phyloP scores from a whole-genome alignment of 2,797 vertebrate genomes.

The Cetoscarus ocellatus region DNA sequence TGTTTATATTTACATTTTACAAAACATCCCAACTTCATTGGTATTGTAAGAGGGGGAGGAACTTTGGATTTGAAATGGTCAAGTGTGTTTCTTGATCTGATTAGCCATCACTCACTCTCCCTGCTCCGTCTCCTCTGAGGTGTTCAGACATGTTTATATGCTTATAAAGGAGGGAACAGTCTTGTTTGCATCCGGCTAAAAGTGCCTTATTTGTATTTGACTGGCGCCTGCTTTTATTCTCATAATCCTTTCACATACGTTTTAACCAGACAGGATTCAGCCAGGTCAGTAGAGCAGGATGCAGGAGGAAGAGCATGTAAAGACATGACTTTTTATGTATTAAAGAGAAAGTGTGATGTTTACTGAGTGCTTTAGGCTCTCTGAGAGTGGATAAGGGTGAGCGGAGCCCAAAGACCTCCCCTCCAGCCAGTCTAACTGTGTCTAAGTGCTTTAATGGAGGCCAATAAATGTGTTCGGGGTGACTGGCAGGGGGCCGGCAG shows the following conservation, averaged over 20 bases:
- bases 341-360: constrained; percentile 43
- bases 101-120: constrained; percentile 31
- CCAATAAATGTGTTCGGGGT: constrained; percentile 58
- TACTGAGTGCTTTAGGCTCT: constrained; percentile 58
- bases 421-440: constrained; percentile 26
- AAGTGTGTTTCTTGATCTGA: constrained; percentile 34
- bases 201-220: constrained; percentile 38
- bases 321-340: constrained; percentile 24
- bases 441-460: constrained; percentile 68
- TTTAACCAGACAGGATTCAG: constrained; percentile 37
- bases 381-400: constrained; percentile 65
- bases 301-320: constrained; percentile 8
- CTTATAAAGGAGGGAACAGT: neutral
- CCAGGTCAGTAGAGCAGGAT: constrained; percentile 22
- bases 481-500: constrained; percentile 51
- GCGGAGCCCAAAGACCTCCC: constrained; percentile 46
- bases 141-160: constrained; percentile 18
- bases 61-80: too few species aligned
- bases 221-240: constrained; percentile 12
- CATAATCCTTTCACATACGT: constrained; percentile 43
- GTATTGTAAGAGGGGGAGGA: too few species aligned
- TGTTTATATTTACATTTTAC: too few species aligned
- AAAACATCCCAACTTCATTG: too few species aligned
- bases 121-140: constrained; percentile 8
- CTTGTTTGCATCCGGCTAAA: constrained; percentile 42